These are phyloP conservation scores for Cotesia congregata DNA, from an alignment of 2,888 invertebrate species.

Conservation along the genomic window DNA sequence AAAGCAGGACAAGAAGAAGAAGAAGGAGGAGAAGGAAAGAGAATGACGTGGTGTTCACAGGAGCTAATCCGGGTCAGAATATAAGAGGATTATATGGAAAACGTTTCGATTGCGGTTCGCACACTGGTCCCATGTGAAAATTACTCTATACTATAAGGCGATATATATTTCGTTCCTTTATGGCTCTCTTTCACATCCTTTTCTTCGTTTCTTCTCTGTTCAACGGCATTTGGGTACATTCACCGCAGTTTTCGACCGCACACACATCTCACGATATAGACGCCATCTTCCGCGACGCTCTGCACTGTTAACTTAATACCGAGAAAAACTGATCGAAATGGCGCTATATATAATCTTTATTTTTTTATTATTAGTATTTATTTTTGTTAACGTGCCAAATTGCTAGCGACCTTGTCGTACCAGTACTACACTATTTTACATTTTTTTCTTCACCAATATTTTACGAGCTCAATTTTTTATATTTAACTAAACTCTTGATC, in stretches of 20 bases:
- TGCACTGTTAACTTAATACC: neutral
- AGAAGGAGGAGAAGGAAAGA: neutral
- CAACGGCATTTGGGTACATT: neutral
- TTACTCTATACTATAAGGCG: constrained; percentile 4
- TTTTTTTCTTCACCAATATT: neutral
- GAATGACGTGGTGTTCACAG: constrained; percentile 46
- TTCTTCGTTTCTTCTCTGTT: neutral
- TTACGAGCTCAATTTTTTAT: neutral
- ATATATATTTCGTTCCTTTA: constrained; percentile 19
- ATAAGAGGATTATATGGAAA: constrained; percentile 62
- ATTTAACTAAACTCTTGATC: neutral
- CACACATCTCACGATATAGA: neutral
- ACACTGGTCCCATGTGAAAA: constrained; percentile 19
- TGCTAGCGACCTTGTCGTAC: neutral
- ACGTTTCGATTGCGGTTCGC: constrained; percentile 57
- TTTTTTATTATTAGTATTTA: constrained; percentile 3
- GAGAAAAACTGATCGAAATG: constrained; percentile 3
- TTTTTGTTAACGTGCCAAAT: constrained; percentile 1
- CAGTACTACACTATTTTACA: neutral
- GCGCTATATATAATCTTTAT: constrained; percentile 4
- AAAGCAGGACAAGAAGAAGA: neutral
- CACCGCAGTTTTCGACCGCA: constrained; percentile 7
- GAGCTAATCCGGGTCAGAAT: constrained; percentile 57
- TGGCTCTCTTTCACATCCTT: neutral
- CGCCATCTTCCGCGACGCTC: constrained; percentile 9